These are phyloP conservation scores for Narcine bancroftii DNA, from an alignment of 2,113 vertebrate genomes.

Conservation along the genomic window DNA sequence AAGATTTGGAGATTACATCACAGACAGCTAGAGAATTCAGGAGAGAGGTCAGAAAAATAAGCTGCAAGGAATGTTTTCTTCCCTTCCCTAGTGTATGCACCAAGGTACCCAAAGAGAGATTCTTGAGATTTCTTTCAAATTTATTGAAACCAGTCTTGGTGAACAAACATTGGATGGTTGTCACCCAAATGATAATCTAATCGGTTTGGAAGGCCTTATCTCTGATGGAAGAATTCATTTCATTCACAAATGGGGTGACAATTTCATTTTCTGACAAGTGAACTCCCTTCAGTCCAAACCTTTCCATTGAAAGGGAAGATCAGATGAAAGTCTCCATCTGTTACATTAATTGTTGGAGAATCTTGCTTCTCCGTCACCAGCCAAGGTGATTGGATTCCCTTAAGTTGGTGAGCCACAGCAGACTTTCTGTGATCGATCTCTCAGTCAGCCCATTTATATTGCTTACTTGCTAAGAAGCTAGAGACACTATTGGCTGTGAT, in stretches of 20 bases:
- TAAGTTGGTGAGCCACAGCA: not conserved
- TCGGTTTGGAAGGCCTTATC: not conserved
- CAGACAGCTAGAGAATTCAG: too few species aligned
- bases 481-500: not conserved
- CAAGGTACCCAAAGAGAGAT: not conserved
- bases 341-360: not conserved
- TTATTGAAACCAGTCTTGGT: not conserved
- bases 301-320: not conserved
- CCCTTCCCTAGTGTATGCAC: not conserved
- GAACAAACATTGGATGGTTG: not conserved
- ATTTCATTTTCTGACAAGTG: not conserved
- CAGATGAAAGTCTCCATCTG: not conserved
- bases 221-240: too few species aligned
- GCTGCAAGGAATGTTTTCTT: not conserved
- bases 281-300: not conserved
- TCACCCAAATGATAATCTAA: too few species aligned
- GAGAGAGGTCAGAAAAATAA: not conserved
- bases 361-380: not conserved
- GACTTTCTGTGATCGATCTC: not conserved
- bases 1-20: not conserved
- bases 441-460: not conserved
- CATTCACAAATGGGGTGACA: not conserved
- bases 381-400: not conserved
- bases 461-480: too few species aligned
- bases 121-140: not conserved